A percentile compares a stretch with the other conserved stretches of the same genome.
These are phyloP conservation scores for Anabas testudineus DNA, from an alignment of 2,797 vertebrate genomes.

Conservation along the genomic window DNA sequence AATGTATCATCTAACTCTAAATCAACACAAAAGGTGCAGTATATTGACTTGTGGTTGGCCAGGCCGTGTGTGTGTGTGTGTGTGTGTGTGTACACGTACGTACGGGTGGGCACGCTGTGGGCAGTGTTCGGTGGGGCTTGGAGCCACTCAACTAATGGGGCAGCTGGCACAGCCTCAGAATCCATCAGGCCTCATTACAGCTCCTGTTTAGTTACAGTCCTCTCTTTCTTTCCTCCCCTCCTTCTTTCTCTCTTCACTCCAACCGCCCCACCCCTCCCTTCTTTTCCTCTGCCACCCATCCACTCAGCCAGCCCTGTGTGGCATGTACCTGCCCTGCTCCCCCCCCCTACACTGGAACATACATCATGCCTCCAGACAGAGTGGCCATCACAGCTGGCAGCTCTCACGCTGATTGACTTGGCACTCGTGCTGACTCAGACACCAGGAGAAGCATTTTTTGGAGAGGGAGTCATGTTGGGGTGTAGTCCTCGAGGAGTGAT, in stretches of 20 bases:
- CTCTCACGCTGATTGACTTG: conserved; percentile 86
- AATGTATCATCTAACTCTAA: conserved; percentile 63
- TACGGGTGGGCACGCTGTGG: conserved; percentile 54
- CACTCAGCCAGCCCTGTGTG: conserved; percentile 57
- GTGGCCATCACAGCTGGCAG: conserved; percentile 79
- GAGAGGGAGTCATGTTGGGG: conserved; percentile 47
- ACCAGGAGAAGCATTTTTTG: conserved; percentile 78
- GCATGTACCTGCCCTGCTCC: conserved; percentile 57
- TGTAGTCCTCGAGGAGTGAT: conserved; percentile 24
- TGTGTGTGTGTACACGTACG: conserved; percentile 55
- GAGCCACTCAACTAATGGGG: conserved; percentile 86
- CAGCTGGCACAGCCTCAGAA: conserved; percentile 83
- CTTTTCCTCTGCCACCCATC: conserved; percentile 54
- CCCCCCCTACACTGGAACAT: conserved; percentile 68
- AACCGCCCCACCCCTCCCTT: conserved; percentile 28
- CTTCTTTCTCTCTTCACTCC: conserved; percentile 34
- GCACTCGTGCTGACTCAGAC: conserved; percentile 73
- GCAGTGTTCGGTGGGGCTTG: conserved; percentile 49
- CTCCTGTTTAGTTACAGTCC: conserved; percentile 60
- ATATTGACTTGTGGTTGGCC: conserved; percentile 63
- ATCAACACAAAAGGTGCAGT: conserved; percentile 66
- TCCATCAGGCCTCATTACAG: conserved; percentile 80
- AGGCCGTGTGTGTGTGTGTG: conserved; percentile 35
- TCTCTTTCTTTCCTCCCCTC: conserved; percentile 30
- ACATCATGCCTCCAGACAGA: conserved; percentile 73